These are phyloP conservation scores for Sturmia bella DNA, from an alignment of 2,888 invertebrate species.

Conservation along the genomic window DNA sequence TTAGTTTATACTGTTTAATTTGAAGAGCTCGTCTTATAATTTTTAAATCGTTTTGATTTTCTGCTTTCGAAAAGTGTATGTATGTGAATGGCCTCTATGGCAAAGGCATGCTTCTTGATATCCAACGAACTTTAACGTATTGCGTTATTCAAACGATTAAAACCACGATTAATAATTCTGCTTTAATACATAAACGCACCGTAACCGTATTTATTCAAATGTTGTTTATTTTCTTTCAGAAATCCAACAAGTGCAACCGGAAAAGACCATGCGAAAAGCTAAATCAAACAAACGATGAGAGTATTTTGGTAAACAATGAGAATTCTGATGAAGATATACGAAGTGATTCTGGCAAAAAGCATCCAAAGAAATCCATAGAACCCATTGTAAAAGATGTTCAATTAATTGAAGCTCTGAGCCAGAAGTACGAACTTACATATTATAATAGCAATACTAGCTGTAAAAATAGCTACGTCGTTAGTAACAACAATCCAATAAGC, in stretches of 20 bases:
- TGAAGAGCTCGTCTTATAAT: too few relatives aligned
- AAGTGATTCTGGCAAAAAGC: constrained; percentile 19
- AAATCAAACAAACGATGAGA: background rate
- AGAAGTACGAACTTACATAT: constrained; percentile 51
- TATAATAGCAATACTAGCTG: constrained; percentile 32
- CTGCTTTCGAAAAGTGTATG: too few relatives aligned
- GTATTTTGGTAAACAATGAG: background rate
- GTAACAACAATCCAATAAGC: constrained; percentile 28
- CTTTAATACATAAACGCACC: too few relatives aligned
- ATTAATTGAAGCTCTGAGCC: constrained; percentile 42
- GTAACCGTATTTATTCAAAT: too few relatives aligned
- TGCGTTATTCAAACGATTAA: too few relatives aligned
- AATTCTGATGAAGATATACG: background rate
- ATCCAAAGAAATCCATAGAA: constrained; percentile 32
- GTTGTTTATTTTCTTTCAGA: too few relatives aligned
- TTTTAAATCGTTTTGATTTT: too few relatives aligned
- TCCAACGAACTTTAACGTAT: too few relatives aligned
- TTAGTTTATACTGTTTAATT: too few relatives aligned
- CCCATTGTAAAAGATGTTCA: constrained; percentile 8
- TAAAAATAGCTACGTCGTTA: constrained; percentile 33
- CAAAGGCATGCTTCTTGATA: too few relatives aligned
- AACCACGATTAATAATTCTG: too few relatives aligned
- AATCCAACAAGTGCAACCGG: background rate
- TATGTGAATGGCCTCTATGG: too few relatives aligned
- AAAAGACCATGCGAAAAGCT: constrained; percentile 32